phyloP scores from a whole-genome alignment of 2,797 vertebrate genomes.

The Etheostoma perlongum region DNA sequence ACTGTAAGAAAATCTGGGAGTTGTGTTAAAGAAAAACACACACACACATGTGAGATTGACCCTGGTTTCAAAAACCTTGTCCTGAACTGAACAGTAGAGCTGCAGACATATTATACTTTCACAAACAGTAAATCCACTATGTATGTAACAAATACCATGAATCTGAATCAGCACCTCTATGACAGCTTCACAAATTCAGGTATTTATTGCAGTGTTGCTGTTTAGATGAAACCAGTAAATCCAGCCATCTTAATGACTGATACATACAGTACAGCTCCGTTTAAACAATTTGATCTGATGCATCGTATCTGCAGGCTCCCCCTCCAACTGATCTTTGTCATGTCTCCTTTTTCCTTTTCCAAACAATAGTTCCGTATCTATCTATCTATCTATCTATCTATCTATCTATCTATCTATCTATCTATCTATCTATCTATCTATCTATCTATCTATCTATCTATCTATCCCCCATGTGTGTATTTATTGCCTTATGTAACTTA shows the following conservation, averaged over 20 bases:
- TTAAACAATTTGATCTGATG: background rate
- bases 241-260: background rate
- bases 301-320: background rate
- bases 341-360: background rate
- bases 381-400: background rate
- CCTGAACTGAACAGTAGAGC: background rate
- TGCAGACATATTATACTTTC: background rate
- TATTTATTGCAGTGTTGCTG: slow-evolving; percentile 5
- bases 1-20: background rate
- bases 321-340: background rate
- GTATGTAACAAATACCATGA: background rate
- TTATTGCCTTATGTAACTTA: background rate
- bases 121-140: background rate
- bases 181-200: background rate
- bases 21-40: background rate
- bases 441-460: background rate
- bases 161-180: background rate
- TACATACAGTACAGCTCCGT: background rate
- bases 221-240: background rate
- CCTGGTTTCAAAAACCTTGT: background rate
- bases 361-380: background rate
- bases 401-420: background rate
- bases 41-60: background rate
- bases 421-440: background rate
- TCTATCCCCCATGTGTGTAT: background rate